These are phyloP conservation scores for Hylyphantes graminicola DNA, from an alignment of 1,140 invertebrate species.

Conservation along the genomic window DNA sequence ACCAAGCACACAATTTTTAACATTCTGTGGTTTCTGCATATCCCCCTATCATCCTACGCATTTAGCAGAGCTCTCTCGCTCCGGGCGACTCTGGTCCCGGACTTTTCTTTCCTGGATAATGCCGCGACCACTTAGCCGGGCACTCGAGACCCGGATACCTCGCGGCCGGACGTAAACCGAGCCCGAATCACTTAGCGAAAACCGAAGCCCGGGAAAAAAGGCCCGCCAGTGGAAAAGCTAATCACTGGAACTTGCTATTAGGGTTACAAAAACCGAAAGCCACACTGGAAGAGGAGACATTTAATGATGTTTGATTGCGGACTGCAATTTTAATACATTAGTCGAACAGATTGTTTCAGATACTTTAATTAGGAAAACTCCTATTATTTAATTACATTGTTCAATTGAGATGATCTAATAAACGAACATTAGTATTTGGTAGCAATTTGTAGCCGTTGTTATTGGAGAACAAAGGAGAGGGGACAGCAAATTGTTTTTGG, in stretches of 20 bases:
- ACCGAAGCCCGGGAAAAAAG: background rate
- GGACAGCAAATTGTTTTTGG: too few relatives aligned
- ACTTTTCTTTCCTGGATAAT: background rate
- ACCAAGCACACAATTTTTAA: too few relatives aligned
- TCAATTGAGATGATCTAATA: conserved; percentile 18
- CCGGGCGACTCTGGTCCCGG: too few relatives aligned
- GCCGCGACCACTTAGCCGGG: background rate
- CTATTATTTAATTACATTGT: conserved; percentile 47
- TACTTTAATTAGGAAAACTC: conserved; percentile 37
- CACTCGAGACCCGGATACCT: background rate
- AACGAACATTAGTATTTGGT: conserved; percentile 7
- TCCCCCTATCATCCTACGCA: too few relatives aligned
- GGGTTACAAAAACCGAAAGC: too few relatives aligned
- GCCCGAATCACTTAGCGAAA: too few relatives aligned
- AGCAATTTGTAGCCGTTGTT: too few relatives aligned
- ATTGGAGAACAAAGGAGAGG: too few relatives aligned
- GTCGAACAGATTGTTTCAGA: conserved; percentile 10
- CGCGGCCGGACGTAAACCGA: too few relatives aligned
- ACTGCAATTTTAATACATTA: conserved; percentile 38
- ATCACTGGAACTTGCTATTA: background rate
- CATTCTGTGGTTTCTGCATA: too few relatives aligned
- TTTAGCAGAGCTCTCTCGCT: too few relatives aligned
- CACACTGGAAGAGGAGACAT: conserved; percentile 7
- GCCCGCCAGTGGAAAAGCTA: background rate
- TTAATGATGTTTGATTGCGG: conserved; percentile 23